Evolutionary conservation across 2,888 invertebrate genomes (phyloP).

Genomic region (Erebia epiphron): DNA sequence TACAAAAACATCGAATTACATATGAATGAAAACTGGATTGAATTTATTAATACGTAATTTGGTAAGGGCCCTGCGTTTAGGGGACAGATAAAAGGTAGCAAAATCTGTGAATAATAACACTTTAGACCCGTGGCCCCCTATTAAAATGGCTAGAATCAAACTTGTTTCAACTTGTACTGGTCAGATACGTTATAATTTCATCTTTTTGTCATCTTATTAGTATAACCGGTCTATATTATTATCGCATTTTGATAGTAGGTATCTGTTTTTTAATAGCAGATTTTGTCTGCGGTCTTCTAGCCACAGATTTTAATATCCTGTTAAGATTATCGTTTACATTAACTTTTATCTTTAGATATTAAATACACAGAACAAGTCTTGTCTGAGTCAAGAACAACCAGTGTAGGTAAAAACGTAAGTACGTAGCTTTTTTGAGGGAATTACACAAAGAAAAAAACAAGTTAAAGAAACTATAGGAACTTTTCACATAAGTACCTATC

Average conservation of each 20-base stretch:
- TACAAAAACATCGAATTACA: slow-evolving; percentile 76
- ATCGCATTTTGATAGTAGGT: not conserved
- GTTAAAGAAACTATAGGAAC: not conserved
- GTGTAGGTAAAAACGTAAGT: not conserved
- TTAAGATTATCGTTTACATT: not conserved
- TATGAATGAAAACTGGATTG: slow-evolving; percentile 81
- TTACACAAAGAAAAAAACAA: not conserved
- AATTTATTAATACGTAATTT: slow-evolving; percentile 79
- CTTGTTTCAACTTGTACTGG: slow-evolving; percentile 66
- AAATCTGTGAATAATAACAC: slow-evolving; percentile 66
- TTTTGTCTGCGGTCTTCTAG: not conserved
- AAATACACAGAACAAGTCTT: not conserved
- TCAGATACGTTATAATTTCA: slow-evolving; percentile 42
- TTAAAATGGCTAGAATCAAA: slow-evolving; percentile 66
- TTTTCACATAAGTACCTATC: not conserved
- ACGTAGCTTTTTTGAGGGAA: not conserved
- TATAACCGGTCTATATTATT: slow-evolving; percentile 38
- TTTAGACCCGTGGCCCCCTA: slow-evolving; percentile 53
- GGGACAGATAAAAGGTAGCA: slow-evolving; percentile 72
- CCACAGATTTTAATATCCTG: not conserved
- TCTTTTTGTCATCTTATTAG: slow-evolving; percentile 41
- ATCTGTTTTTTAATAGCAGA: not conserved
- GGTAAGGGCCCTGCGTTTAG: slow-evolving; percentile 76
- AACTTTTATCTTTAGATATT: not conserved
- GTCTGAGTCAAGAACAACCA: not conserved